Evolutionary conservation across 23 tunicate genomes (phyloP), one percentile per base, ranked within the genome.

Genomic region (Ciona savignyi): DNA sequence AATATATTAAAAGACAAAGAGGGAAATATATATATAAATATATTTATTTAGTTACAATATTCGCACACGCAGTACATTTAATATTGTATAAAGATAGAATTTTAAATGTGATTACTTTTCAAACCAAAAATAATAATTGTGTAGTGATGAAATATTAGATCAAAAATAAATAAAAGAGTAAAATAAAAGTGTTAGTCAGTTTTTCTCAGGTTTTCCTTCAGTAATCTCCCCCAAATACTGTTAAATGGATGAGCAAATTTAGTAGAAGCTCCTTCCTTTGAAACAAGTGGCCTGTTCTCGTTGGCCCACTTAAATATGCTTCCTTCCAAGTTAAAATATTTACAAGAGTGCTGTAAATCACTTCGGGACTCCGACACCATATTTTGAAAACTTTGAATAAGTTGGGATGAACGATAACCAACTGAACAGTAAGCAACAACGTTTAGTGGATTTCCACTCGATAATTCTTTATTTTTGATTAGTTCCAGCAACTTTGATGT

Each of bases 281-380:
- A 65, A 2, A 90, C 82, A 63, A 90, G 25, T 11, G 82, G 81
- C 30, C 71, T 78, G 23, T 73, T 74, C 63, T 90, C 97, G 68
- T 78, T 77, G 4, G 97, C 97, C 97, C 97, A 90, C 70, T 90
- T 90, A 70, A 80, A 90, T 2, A 90, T 65, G 63, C 97, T 78
- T 27, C 97, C 97, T 66, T 83, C 81, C 23, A 90, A 70, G 74
- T 82, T 83, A 24, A 68, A 78, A 29, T 33, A 60, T 71, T 71
- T 42, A 68, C 24, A 6, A 25, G 68, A 48, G 28, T 63, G 30
- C 15, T 42, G 15, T 15, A 42, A 42, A 15, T 15, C 56, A 11
- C 15, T 63, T 9, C 4, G 24, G 22, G 67, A 25, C 2, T 21
- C 34, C 1, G 64, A 31, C 35, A 70, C 2, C 56, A 6, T 42